Evolutionary conservation across 2,888 invertebrate genomes (phyloP), one percentile per base, ranked within the genome.

Genomic region (Tubulanus polymorphus): DNA sequence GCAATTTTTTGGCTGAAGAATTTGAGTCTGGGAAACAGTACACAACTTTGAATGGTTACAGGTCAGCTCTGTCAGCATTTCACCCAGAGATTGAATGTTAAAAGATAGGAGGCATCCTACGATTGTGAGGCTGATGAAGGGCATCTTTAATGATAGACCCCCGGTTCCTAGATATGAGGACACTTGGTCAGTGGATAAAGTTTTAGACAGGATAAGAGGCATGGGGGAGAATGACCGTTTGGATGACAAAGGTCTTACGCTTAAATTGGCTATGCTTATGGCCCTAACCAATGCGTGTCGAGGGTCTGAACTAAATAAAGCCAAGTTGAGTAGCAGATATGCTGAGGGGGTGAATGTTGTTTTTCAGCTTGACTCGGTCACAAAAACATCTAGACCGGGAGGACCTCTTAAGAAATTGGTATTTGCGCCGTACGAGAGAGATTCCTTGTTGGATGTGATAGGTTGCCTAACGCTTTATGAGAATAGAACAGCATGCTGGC

Each of bases 71-170:
- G 29, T 56, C 56, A 5, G 18, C 35, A 2, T 37, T 46, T 35
- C 56, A 56, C 23, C 56, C 56, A 1, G 23, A 30, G 5, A 48
- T 56, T 20, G 15, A 41, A 15, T 47, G 52, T n/a, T 5, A 37
- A 2, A 25, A 26, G n/a, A 41, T 52, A 12, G 56, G 8, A 47
- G 48, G 29, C 41, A 37, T 52, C 35, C 30, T 2, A 15, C 37
- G 1, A 35, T 56, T n/a, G 46, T 47, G 23, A 45, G 47, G n/a
- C 30, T 48, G 10, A 56, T 56, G 56, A 27, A 47, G 1, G 56
- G 51, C 6, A 51, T 52, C 6, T 55, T 55, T 15, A 55, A 52
- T 47, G 47, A 47, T 18, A 55, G 55, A 28, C 51, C 47, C 6
- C 55, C 55, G 2, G 1, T 10, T 46, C 55, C 51, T 5, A 51